These are phyloP conservation scores for Anas flavirostris DNA, from an alignment of 2,797 vertebrate genomes.

Conservation along the genomic window DNA sequence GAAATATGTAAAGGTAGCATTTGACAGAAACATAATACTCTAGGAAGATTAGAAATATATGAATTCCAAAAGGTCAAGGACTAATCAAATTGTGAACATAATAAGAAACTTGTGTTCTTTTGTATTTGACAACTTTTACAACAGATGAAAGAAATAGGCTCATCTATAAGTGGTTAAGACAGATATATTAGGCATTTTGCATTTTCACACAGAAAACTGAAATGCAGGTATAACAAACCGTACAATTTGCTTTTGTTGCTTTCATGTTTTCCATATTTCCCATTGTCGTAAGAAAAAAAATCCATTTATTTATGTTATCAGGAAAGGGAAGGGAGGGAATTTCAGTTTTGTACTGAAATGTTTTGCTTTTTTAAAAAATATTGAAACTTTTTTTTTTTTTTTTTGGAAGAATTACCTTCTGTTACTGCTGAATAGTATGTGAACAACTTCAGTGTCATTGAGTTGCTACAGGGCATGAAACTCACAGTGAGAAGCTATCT, in stretches of 20 bases:
- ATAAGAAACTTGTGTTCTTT: background rate
- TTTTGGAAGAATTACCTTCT: background rate
- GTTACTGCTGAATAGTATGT: background rate
- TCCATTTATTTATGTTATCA: background rate
- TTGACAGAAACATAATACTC: background rate
- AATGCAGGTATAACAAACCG: background rate
- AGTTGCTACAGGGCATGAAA: background rate
- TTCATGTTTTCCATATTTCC: background rate
- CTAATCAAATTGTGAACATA: background rate
- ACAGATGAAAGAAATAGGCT: background rate
- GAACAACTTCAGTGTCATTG: background rate
- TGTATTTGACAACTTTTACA: background rate
- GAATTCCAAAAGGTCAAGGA: slow-evolving; percentile 1
- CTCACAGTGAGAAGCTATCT: background rate
- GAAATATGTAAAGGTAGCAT: background rate
- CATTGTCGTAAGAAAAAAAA: background rate
- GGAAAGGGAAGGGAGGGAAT: background rate
- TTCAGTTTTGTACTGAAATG: background rate
- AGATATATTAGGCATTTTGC: background rate
- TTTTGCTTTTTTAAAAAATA: background rate
- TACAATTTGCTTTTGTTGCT: background rate
- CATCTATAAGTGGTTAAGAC: accelerated
- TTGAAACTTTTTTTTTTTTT: no score
- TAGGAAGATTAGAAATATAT: background rate
- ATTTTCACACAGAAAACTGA: background rate